Evolutionary conservation across 2,113 vertebrate genomes (phyloP).

Genomic region (Malurus melanocephalus): DNA sequence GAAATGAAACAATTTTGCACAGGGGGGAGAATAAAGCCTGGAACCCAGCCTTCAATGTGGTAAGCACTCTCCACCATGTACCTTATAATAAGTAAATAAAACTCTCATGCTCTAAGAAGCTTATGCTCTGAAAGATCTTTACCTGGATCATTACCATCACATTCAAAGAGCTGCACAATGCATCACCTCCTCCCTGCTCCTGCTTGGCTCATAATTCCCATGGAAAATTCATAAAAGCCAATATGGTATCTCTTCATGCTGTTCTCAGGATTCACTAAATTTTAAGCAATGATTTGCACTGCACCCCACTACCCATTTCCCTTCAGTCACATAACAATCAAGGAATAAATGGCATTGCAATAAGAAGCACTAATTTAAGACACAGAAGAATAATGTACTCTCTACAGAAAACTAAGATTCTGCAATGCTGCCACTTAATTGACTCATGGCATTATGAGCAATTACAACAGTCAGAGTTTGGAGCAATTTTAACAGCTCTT

Average conservation of each 20-base stretch:
- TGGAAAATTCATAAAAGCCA: conserved; percentile 5
- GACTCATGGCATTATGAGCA: conserved; percentile 3
- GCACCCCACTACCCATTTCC: neutral
- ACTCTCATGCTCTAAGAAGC: neutral
- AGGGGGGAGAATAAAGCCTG: neutral
- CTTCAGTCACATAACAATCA: conserved; percentile 34
- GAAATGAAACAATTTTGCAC: neutral
- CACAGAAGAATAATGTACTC: neutral
- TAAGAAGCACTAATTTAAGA: conserved; percentile 34
- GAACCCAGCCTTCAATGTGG: neutral
- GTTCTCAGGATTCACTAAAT: neutral
- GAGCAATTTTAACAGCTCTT: conserved; percentile 22
- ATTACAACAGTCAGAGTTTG: conserved; percentile 9
- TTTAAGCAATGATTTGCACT: conserved; percentile 20
- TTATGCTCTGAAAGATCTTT: conserved; percentile 3
- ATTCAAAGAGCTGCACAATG: neutral
- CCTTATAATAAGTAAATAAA: neutral
- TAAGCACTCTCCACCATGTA: neutral
- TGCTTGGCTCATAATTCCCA: neutral
- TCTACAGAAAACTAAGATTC: conserved; percentile 35
- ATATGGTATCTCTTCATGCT: neutral
- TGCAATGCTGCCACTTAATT: neutral
- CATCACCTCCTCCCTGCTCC: neutral
- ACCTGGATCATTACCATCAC: neutral
- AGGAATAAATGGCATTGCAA: conserved; percentile 42